A percentile compares a stretch with the other conserved stretches of the same genome.
Evolutionary conservation across 2,888 invertebrate genomes (phyloP).

Genomic region (Morpho deidamia): DNA sequence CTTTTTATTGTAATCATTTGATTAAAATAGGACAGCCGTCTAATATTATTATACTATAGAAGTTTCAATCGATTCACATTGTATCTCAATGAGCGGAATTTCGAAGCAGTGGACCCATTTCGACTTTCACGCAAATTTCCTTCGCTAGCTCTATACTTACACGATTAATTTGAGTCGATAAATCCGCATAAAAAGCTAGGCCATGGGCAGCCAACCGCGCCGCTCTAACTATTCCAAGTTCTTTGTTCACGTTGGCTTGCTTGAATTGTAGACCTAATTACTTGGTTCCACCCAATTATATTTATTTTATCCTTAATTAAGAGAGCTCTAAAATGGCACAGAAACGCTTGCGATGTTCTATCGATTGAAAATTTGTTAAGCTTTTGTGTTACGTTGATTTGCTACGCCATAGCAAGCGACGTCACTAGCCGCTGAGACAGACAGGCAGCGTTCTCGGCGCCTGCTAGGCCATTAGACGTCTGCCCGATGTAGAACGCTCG

Average conservation of each 20-base stretch:
- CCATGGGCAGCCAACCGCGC: constrained; percentile 63
- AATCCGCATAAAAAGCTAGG: constrained; percentile 73
- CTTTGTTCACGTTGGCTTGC: constrained; percentile 54
- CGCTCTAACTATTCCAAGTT: constrained; percentile 62
- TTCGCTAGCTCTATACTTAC: constrained; percentile 63
- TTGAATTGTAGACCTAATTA: constrained; percentile 30
- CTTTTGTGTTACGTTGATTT: constrained; percentile 41
- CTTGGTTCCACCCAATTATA: constrained; percentile 40
- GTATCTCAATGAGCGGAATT: constrained; percentile 1
- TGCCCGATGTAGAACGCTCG: constrained; percentile 74
- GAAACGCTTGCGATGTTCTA: constrained; percentile 24
- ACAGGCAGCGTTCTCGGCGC: constrained; percentile 72
- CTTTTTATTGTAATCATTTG: no score
- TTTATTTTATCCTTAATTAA: constrained; percentile 44
- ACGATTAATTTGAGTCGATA: constrained; percentile 77
- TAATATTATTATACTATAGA: no score
- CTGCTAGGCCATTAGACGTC: constrained; percentile 72
- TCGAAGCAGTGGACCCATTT: constrained; percentile 61
- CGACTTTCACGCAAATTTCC: constrained; percentile 71
- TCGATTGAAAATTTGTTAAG: constrained; percentile 49
- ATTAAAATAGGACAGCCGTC: no score
- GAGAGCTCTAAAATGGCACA: constrained; percentile 16
- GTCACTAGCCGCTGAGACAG: constrained; percentile 63
- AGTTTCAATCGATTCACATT: background rate
- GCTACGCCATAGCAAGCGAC: constrained; percentile 33